These are phyloP conservation scores for Maconellicoccus hirsutus DNA, from an alignment of 1,140 invertebrate species.

Conservation along the genomic window DNA sequence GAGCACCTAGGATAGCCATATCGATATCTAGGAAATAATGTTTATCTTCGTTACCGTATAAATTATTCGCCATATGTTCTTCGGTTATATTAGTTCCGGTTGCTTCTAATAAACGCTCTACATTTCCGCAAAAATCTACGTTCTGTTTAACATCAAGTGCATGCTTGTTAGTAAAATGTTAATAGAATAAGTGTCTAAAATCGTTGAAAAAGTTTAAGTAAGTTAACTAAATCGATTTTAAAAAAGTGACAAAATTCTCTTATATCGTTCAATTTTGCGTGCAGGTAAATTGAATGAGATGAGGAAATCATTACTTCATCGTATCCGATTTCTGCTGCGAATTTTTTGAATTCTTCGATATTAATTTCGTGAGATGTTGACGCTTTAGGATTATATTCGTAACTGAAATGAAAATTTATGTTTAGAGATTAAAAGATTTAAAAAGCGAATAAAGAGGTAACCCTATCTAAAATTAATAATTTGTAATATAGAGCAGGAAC, in stretches of 20 bases:
- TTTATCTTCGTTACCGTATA: slow-evolving; percentile 44
- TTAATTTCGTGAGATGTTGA: slow-evolving; percentile 39
- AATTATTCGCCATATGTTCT: slow-evolving; percentile 43
- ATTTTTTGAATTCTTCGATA: slow-evolving; percentile 38
- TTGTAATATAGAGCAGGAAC: no score
- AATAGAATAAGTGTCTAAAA: not conserved
- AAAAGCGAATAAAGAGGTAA: not conserved
- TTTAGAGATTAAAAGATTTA: no score
- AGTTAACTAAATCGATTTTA: no score
- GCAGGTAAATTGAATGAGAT: no score
- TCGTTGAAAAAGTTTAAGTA: not conserved
- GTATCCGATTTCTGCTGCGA: slow-evolving; percentile 37
- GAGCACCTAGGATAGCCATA: slow-evolving; percentile 43
- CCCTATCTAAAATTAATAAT: no score
- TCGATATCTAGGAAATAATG: slow-evolving; percentile 52
- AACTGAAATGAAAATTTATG: slow-evolving; percentile 36
- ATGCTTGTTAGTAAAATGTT: not conserved
- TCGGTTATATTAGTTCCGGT: slow-evolving; percentile 46
- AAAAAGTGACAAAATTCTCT: no score
- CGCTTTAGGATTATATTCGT: slow-evolving; percentile 40
- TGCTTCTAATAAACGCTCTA: slow-evolving; percentile 40
- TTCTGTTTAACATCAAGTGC: slow-evolving; percentile 32
- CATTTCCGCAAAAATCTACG: slow-evolving; percentile 37
- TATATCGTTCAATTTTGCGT: no score
- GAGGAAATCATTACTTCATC: slow-evolving; percentile 32